phyloP scores from a whole-genome alignment of 2,888 invertebrate species.

The Acrobasis suavella region DNA sequence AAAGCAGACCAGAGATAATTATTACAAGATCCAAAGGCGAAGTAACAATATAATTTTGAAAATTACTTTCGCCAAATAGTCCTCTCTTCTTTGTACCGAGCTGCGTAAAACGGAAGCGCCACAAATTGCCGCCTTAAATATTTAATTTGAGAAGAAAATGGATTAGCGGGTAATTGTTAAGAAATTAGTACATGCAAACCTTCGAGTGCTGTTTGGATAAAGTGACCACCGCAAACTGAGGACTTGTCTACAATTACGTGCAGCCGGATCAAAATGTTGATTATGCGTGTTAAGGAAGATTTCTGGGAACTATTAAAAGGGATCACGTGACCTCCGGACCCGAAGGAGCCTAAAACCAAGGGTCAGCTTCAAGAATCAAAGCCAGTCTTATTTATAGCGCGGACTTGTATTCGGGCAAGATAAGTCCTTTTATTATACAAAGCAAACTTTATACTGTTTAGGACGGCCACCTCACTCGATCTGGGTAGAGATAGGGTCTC shows the following conservation, averaged over 20 bases:
- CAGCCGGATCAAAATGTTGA: slow-evolving; percentile 60
- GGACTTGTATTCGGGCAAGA: slow-evolving; percentile 66
- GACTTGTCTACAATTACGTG: slow-evolving; percentile 55
- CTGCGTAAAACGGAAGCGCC: slow-evolving; percentile 66
- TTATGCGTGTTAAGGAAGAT: slow-evolving; percentile 71
- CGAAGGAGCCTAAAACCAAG: slow-evolving; percentile 59
- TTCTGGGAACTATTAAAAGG: slow-evolving; percentile 73
- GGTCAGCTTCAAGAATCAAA: slow-evolving; percentile 79
- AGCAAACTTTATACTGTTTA: slow-evolving; percentile 71
- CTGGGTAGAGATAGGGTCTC: slow-evolving; percentile 72
- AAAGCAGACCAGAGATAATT: slow-evolving; percentile 74
- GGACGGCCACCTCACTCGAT: slow-evolving; percentile 69
- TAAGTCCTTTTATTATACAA: slow-evolving; percentile 71
- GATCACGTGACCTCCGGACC: slow-evolving; percentile 61
- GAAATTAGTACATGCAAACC: slow-evolving; percentile 52
- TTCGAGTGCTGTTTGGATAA: slow-evolving; percentile 40
- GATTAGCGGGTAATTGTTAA: slow-evolving; percentile 64
- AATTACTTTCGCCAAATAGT: slow-evolving; percentile 72
- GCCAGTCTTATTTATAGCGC: slow-evolving; percentile 75
- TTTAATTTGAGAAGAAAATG: slow-evolving; percentile 72
- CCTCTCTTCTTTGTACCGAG: slow-evolving; percentile 61
- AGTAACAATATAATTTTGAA: slow-evolving; percentile 74
- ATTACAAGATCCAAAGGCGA: slow-evolving; percentile 71
- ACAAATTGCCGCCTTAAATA: slow-evolving; percentile 73
- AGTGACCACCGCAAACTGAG: slow-evolving; percentile 40